phyloP scores from a whole-genome alignment of 2,113 vertebrate genomes.

The Eudyptes chrysolophus region DNA sequence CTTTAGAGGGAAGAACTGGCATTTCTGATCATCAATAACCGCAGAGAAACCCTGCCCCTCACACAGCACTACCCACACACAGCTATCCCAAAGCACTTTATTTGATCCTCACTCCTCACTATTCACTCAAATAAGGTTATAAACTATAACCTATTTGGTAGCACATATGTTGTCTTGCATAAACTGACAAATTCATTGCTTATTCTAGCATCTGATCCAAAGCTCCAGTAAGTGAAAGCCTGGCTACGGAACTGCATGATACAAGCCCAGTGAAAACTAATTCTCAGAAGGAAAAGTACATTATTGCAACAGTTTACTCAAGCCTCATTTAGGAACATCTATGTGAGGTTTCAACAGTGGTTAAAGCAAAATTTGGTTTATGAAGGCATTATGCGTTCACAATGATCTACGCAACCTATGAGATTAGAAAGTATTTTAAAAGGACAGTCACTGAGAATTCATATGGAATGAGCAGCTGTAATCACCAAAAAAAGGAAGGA shows the following conservation, averaged over 20 bases:
- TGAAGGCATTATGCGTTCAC: background rate
- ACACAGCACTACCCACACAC: background rate
- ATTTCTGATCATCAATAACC: background rate
- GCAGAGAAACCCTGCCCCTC: background rate
- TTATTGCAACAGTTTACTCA: background rate
- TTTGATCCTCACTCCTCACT: background rate
- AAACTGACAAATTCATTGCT: background rate
- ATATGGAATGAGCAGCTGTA: background rate
- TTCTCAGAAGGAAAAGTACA: background rate
- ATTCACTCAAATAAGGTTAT: background rate
- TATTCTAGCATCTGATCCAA: background rate
- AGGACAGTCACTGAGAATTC: background rate
- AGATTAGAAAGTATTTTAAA: background rate
- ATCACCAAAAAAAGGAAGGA: background rate
- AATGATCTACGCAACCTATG: background rate
- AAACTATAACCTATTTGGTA: background rate
- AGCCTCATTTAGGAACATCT: background rate
- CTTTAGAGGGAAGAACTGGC: background rate
- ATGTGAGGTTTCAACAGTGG: background rate
- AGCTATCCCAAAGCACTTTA: background rate
- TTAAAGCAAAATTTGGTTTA: background rate
- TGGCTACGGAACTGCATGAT: background rate
- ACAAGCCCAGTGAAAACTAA: background rate
- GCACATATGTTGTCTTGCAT: background rate
- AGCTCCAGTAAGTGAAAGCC: background rate